A percentile compares a stretch with the other conserved stretches of the same genome.
These are phyloP conservation scores for Otus sunia DNA, from an alignment of 2,113 vertebrate genomes.

Conservation along the genomic window DNA sequence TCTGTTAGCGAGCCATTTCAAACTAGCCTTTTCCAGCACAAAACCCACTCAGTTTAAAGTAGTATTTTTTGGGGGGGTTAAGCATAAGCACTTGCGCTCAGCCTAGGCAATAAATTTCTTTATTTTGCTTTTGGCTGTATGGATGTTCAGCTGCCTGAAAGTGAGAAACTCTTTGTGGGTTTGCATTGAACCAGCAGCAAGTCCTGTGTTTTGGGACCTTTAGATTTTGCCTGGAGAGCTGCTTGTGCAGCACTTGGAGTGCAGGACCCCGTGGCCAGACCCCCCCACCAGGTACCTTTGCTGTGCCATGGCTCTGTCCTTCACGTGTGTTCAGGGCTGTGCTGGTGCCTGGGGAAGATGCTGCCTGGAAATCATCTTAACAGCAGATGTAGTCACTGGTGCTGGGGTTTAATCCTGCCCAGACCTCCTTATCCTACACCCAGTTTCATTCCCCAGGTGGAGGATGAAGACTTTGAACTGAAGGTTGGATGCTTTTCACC, in stretches of 20 bases:
- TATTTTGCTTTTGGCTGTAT: neutral
- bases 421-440: neutral
- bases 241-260: neutral
- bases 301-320: neutral
- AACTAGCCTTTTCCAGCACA: neutral
- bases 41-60: neutral
- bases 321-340: accelerated
- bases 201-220: neutral
- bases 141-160: neutral
- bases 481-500: neutral
- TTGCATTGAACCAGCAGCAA: neutral
- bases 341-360: neutral
- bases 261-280: accelerated
- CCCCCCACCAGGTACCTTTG: accelerated
- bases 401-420: neutral
- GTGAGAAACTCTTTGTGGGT: neutral
- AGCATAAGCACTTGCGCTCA: neutral
- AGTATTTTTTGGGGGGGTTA: neutral
- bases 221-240: neutral
- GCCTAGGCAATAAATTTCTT: neutral
- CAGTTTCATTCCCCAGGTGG: neutral
- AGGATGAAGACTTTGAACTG: no score
- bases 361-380: neutral
- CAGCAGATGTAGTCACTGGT: neutral
- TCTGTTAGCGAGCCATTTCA: neutral